Conservation (phyloP, 2,113 vertebrate genomes). For the Oreamnos americanus region DNA sequence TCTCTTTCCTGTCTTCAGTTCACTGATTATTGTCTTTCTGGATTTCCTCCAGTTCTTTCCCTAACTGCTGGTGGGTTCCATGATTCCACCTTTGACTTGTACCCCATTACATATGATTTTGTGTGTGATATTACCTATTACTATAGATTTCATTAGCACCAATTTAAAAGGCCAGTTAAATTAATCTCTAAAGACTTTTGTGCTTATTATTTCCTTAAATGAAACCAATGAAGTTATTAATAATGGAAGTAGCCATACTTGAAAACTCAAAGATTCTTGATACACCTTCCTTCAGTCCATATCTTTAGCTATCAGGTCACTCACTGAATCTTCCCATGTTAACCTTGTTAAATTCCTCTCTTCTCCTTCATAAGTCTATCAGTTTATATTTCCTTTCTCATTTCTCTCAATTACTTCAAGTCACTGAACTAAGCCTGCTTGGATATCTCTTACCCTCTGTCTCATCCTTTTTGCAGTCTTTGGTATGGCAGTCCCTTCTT, state of each 20-base stretch:
- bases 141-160: not conserved
- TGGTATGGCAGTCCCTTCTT: not conserved
- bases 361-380: not conserved
- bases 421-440: not conserved
- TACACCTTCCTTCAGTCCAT: not conserved
- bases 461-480: not conserved
- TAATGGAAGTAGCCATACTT: not conserved
- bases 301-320: not conserved
- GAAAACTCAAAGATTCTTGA: not conserved
- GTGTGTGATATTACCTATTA: not conserved
- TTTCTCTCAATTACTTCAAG: not conserved
- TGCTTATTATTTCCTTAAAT: not conserved
- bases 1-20: not conserved
- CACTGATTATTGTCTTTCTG: not conserved
- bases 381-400: not conserved
- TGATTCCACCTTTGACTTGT: not conserved
- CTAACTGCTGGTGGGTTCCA: not conserved
- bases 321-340: not conserved
- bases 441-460: not conserved
- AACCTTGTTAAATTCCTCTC: not conserved
- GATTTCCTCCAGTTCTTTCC: not conserved
- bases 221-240: not conserved
- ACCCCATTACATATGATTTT: not conserved
- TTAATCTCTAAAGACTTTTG: not conserved
- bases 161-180: not conserved